A percentile compares a stretch with the other conserved stretches of the same genome.
Evolutionary conservation across 2,113 vertebrate species (phyloP).

Genomic region (Ceyx cyanopectus): DNA sequence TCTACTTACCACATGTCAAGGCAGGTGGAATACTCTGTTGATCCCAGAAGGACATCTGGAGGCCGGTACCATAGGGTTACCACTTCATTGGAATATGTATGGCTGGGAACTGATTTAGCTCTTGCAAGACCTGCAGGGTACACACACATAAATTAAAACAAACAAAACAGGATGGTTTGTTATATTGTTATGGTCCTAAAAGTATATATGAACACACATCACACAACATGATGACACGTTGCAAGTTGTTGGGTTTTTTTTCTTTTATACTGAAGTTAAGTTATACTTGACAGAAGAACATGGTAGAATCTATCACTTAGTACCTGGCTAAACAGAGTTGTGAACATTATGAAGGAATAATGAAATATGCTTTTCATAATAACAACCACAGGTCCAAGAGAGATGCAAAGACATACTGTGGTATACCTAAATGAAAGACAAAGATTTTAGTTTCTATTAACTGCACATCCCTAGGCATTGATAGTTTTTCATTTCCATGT

Average conservation of each 20-base stretch:
- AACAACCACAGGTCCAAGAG: not conserved
- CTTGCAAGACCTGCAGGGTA: slow-evolving; percentile 88
- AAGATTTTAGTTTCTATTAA: not conserved
- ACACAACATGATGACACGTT: rapidly evolving
- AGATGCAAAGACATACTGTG: not conserved
- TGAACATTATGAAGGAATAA: not conserved
- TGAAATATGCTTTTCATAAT: not conserved
- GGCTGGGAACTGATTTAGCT: slow-evolving; percentile 96
- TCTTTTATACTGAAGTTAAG: not conserved
- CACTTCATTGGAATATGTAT: slow-evolving; percentile 98
- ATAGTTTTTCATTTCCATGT: not conserved
- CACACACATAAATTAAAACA: slow-evolving; percentile 14
- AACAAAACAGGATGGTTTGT: not conserved
- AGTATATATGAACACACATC: not conserved
- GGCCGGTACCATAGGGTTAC: slow-evolving; percentile 97
- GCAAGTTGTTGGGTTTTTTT: not conserved
- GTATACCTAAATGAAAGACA: not conserved
- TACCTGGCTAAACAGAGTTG: not conserved
- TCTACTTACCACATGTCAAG: slow-evolving; percentile 96
- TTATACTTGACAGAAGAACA: not conserved
- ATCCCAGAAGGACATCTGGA: slow-evolving; percentile 95
- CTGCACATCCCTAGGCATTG: not conserved
- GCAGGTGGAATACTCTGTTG: slow-evolving; percentile 96
- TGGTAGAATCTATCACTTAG: not conserved
- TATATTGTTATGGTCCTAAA: slow-evolving; percentile 5